phyloP scores from a whole-genome alignment of 2,888 invertebrate genomes.

The Uloborus plumipes region DNA sequence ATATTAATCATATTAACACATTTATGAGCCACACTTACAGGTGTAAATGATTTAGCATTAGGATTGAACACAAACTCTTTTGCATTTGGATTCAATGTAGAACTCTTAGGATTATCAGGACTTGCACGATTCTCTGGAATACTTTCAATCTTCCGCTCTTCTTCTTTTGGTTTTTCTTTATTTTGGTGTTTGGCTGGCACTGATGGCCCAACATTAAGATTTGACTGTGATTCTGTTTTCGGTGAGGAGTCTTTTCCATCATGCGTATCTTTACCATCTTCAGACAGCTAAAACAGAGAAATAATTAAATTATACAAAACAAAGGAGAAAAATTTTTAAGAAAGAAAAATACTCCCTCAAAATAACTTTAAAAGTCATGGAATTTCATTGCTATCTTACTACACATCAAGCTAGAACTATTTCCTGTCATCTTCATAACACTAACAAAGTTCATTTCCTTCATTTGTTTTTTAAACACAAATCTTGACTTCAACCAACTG shows the following conservation, averaged over 20 bases:
- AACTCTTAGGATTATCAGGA: constrained; percentile 77
- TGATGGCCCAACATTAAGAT: constrained; percentile 9
- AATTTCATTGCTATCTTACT: background rate
- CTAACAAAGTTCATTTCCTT: no score
- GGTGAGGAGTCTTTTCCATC: constrained; percentile 24
- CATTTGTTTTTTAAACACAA: no score
- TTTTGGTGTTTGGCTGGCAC: constrained; percentile 26
- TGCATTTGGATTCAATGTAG: constrained; percentile 87
- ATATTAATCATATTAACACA: no score
- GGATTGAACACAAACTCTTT: constrained; percentile 91
- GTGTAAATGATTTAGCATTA: constrained; percentile 88
- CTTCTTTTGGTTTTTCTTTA: constrained; percentile 50
- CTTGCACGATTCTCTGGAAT: constrained; percentile 38
- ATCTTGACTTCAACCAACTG: no score
- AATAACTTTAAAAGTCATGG: background rate
- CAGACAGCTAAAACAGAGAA: constrained; percentile 29
- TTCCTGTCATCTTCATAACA: background rate
- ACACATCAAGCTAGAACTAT: background rate
- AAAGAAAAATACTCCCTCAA: background rate
- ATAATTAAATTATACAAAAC: background rate
- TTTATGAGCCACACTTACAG: constrained; percentile 69
- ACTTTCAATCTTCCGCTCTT: constrained; percentile 40
- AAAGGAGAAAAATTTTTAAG: background rate
- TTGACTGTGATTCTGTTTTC: constrained; percentile 39
- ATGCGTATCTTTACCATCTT: constrained; percentile 36